These are phyloP conservation scores for Aselliscus stoliczkanus DNA, from an alignment of 2,797 vertebrate species.

Conservation along the genomic window DNA sequence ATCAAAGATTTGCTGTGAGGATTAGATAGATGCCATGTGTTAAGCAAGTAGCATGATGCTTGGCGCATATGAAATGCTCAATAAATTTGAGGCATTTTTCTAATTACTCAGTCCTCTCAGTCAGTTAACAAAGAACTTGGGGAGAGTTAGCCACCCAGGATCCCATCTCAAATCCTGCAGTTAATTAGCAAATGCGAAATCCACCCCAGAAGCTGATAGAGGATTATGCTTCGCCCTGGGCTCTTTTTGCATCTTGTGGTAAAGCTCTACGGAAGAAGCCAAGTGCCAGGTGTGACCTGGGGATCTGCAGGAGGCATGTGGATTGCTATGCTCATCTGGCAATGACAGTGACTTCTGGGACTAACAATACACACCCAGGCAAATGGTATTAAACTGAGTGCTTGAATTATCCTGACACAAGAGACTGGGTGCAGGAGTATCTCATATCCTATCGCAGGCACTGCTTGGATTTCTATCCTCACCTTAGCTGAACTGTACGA, in stretches of 20 bases:
- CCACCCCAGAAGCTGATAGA: not conserved
- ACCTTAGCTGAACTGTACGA: constrained; percentile 43
- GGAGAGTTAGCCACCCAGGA: not conserved
- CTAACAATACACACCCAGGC: not conserved
- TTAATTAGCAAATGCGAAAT: not conserved
- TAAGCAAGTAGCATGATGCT: not conserved
- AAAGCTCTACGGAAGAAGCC: not conserved
- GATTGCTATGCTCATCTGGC: not conserved
- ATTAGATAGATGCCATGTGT: not conserved
- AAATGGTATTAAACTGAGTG: not conserved
- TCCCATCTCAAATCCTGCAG: not conserved
- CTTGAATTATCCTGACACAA: not conserved
- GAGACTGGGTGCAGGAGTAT: not conserved
- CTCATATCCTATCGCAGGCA: not conserved
- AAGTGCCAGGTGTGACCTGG: not conserved
- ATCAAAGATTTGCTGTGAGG: not conserved
- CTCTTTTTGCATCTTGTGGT: not conserved
- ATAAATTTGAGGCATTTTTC: not conserved
- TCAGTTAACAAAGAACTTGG: not conserved
- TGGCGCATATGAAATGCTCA: not conserved
- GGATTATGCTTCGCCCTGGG: not conserved
- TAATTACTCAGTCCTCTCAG: not conserved
- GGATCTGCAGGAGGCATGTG: not conserved
- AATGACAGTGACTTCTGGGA: not conserved
- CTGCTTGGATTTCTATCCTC: constrained; percentile 41